phyloP scores from a whole-genome alignment of 2,888 invertebrate genomes.

The Aphodius granarius region DNA sequence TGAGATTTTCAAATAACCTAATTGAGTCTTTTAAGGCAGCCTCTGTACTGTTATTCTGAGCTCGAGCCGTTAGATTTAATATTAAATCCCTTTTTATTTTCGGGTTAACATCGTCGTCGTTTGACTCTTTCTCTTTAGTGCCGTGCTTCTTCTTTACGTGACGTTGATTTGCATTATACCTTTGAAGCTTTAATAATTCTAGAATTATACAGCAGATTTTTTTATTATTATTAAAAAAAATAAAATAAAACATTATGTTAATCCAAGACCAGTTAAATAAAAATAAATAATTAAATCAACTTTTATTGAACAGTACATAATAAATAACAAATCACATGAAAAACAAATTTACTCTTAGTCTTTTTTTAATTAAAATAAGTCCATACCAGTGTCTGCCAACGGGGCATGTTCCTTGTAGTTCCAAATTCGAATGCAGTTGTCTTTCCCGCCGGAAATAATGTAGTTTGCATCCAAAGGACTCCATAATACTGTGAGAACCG shows the following conservation, averaged over 20 bases:
- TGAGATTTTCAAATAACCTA: conserved; percentile 12
- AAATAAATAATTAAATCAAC: background rate
- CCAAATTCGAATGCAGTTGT: conserved; percentile 71
- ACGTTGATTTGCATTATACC: background rate
- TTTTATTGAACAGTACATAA: conserved; percentile 2
- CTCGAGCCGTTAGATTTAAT: conserved; percentile 32
- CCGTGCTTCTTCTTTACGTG: conserved; percentile 1
- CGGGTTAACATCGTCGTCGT: conserved; percentile 19
- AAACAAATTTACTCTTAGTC: conserved; percentile 20
- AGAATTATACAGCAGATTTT: background rate
- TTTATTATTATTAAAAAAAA: background rate
- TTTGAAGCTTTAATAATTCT: background rate
- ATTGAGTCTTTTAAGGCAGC: conserved; percentile 24
- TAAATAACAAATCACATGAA: background rate
- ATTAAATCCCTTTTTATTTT: conserved; percentile 32
- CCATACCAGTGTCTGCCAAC: conserved; percentile 20
- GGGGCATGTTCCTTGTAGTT: conserved; percentile 43
- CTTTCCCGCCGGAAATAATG: conserved; percentile 68
- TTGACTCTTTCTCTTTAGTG: conserved; percentile 15
- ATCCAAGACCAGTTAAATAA: background rate
- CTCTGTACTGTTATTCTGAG: conserved; percentile 18
- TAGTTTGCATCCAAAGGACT: conserved; percentile 62
- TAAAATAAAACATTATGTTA: background rate
- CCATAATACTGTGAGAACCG: conserved; percentile 65
- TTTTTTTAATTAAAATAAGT: background rate